Conservation (phyloP, 2,888 invertebrate species). For the Tipula confusa region DNA sequence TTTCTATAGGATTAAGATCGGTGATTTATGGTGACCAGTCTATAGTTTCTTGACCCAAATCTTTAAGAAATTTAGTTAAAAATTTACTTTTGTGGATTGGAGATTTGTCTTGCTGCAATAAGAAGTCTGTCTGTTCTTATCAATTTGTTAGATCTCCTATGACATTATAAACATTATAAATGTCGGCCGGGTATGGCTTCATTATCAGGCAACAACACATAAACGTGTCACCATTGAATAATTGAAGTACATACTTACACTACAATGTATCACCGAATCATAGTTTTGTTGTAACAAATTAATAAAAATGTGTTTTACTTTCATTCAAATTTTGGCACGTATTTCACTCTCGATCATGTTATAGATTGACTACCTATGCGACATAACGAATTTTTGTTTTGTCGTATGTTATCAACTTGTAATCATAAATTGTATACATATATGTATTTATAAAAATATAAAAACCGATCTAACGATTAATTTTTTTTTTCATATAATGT, state of each 20-base stretch:
- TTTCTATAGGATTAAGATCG: no score
- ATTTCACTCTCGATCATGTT: background rate
- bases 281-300: background rate
- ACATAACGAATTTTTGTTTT: background rate
- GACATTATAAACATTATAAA: no score
- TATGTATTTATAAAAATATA: background rate
- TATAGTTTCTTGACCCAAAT: no score
- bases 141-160: no score
- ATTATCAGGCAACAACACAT: no score
- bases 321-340: background rate
- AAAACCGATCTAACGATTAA: background rate
- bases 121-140: no score
- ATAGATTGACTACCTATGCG: background rate
- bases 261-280: background rate
- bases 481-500: no score
- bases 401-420: background rate
- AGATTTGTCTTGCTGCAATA: no score
- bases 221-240: background rate
- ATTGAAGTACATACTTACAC: background rate
- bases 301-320: background rate
- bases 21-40: no score
- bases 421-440: background rate
- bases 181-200: no score
- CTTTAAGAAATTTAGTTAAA: no score
- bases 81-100: no score